phyloP scores from a whole-genome alignment of 2,113 vertebrate species.

The Numida meleagris region DNA sequence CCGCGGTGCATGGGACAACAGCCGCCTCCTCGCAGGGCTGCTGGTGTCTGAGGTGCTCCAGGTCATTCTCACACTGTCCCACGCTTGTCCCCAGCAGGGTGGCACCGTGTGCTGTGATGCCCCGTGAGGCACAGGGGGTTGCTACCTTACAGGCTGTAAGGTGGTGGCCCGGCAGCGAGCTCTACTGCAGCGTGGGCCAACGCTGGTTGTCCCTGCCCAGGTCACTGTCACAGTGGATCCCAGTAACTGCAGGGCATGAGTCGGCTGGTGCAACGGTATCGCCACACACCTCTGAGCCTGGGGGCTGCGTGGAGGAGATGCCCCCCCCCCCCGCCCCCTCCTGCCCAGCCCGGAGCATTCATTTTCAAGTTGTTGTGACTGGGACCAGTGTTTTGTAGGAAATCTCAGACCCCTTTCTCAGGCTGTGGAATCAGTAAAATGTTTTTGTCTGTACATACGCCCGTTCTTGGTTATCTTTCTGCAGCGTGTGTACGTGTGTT shows the following conservation, averaged over 20 bases:
- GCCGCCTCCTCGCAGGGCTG: too few relatives aligned
- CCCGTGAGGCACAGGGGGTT: rapidly evolving
- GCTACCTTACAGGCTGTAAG: rapidly evolving
- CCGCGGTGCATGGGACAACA: too few relatives aligned
- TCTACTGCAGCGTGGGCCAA: rapidly evolving
- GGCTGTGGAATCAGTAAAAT: conserved; percentile 34
- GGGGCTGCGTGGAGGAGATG: rapidly evolving
- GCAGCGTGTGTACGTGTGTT: not conserved
- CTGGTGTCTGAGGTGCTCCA: too few relatives aligned
- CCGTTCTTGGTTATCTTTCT: not conserved
- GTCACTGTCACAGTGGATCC: not conserved
- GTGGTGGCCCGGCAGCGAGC: not conserved
- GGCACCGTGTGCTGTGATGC: not conserved
- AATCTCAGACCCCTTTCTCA: not conserved
- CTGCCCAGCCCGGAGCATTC: rapidly evolving
- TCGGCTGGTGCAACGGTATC: rapidly evolving
- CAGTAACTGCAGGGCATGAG: not conserved
- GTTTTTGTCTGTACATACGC: not conserved
- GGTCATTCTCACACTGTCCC: not conserved
- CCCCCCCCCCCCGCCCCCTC: not conserved
- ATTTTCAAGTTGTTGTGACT: not conserved
- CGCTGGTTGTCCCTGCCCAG: not conserved
- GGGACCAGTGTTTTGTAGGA: not conserved
- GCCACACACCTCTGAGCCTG: rapidly evolving
- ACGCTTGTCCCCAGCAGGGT: not conserved